Evolutionary conservation across 1,140 invertebrate genomes (phyloP).

Genomic region (Drosophila sproati): DNA sequence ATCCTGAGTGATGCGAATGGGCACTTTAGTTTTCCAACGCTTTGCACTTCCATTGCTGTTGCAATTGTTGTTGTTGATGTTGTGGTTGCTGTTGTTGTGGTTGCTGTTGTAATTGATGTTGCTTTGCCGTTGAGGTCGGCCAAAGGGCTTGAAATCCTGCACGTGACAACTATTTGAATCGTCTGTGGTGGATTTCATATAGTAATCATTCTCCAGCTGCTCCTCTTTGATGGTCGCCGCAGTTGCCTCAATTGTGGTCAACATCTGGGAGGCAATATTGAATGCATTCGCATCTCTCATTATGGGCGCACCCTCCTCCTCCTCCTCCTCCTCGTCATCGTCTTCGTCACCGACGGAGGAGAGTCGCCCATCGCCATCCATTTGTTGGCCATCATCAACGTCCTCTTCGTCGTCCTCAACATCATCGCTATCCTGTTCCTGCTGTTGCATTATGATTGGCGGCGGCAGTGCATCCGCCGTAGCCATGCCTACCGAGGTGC

Average conservation of each 20-base stretch:
- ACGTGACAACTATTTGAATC: constrained; percentile 69
- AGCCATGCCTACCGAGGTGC: constrained; percentile 51
- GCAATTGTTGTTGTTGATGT: neutral
- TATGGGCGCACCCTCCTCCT: constrained; percentile 39
- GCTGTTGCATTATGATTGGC: constrained; percentile 76
- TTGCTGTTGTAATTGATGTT: constrained; percentile 4
- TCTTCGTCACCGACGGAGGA: constrained; percentile 59
- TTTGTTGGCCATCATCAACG: constrained; percentile 43
- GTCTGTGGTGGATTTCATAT: constrained; percentile 63
- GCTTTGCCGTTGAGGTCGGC: constrained; percentile 32
- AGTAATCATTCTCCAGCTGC: constrained; percentile 69
- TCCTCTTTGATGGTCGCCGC: constrained; percentile 72
- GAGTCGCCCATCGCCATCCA: constrained; percentile 43
- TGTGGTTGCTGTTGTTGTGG: constrained; percentile 7
- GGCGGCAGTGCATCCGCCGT: constrained; percentile 72
- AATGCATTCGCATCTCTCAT: constrained; percentile 57
- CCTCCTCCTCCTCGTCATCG: constrained; percentile 54
- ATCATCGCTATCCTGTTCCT: constrained; percentile 61
- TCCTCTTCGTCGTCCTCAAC: constrained; percentile 61
- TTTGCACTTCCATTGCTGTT: constrained; percentile 32
- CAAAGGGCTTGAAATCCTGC: constrained; percentile 73
- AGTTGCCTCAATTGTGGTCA: constrained; percentile 69
- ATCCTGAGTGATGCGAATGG: constrained; percentile 73
- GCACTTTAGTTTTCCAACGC: constrained; percentile 77
- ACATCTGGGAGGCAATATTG: constrained; percentile 68